Percentiles rank a stretch among this genome's conserved stretches.
Conservation (phyloP, 1,140 invertebrate species). For the Paramacrobiotus metropolitanus region DNA sequence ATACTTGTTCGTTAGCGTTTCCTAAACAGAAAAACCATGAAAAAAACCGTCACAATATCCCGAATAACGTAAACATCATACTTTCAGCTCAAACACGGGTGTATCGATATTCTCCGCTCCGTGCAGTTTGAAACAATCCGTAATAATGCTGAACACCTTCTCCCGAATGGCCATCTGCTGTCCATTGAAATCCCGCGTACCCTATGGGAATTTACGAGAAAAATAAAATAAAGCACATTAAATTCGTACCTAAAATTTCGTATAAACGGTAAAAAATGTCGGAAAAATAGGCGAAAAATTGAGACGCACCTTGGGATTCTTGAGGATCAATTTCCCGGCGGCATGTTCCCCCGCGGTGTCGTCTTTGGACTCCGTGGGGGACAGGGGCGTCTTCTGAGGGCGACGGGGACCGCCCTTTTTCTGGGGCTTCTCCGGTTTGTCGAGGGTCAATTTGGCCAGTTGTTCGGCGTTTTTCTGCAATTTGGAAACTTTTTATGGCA, state of each 20-base stretch:
- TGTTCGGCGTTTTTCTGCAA: no score
- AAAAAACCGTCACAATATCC: background rate
- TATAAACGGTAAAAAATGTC: no score
- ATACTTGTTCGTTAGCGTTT: slow-evolving; percentile 95
- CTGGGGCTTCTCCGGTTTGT: no score
- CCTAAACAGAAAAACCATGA: slow-evolving; percentile 30
- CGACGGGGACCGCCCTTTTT: no score
- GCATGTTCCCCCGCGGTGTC: slow-evolving; percentile 25
- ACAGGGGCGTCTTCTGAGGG: no score
- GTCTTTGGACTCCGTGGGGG: no score
- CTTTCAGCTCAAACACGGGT: slow-evolving; percentile 93
- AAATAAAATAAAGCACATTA: no score
- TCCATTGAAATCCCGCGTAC: slow-evolving; percentile 80
- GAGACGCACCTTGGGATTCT: slow-evolving; percentile 41
- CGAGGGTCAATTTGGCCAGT: no score
- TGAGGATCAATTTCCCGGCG: slow-evolving; percentile 62
- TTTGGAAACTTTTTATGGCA: no score
- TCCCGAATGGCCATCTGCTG: slow-evolving; percentile 78
- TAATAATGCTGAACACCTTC: slow-evolving; percentile 64
- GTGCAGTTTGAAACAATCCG: slow-evolving; percentile 74
- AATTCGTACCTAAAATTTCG: no score
- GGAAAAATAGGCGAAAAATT: no score
- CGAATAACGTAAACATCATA: slow-evolving; percentile 20
- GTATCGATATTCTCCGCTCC: slow-evolving; percentile 98
- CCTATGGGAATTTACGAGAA: slow-evolving; percentile 35